Evolutionary conservation across 23 tunicate genomes (phyloP).

Genomic region (Ciona savignyi): DNA sequence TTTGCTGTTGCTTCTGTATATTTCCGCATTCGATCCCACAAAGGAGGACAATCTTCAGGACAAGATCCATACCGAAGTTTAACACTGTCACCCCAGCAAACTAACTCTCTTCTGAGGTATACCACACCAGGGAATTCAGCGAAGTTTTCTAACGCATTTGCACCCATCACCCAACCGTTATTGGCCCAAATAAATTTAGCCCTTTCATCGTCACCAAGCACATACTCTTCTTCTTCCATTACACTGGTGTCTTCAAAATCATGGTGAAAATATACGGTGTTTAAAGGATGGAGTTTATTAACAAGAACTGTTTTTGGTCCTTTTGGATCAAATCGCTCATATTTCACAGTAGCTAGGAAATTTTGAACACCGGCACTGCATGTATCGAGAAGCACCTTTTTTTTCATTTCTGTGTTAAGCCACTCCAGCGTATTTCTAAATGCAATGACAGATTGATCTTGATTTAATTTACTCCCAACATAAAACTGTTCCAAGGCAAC

Average conservation of each 20-base stretch:
- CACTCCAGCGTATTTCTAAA: constrained; percentile 62
- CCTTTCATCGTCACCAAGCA: constrained; percentile 28
- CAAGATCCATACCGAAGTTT: constrained; percentile 70
- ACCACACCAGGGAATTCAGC: constrained; percentile 70
- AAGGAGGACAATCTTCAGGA: constrained; percentile 66
- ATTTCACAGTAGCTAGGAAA: constrained; percentile 44
- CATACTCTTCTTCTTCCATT: constrained; percentile 26
- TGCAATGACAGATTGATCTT: constrained; percentile 19
- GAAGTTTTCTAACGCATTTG: constrained; percentile 86
- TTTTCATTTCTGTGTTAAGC: constrained; percentile 55
- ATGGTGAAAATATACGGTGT: constrained; percentile 63
- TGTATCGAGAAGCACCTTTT: constrained; percentile 28
- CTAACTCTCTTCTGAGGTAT: constrained; percentile 72
- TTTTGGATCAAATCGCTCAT: constrained; percentile 85
- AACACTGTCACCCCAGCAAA: constrained; percentile 96
- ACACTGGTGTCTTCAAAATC: constrained; percentile 39
- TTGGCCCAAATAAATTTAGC: constrained; percentile 63
- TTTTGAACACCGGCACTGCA: constrained; percentile 42
- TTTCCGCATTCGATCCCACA: constrained; percentile 89
- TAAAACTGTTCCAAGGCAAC: constrained; percentile 57
- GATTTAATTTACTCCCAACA: not conserved
- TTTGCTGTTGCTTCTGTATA: constrained; percentile 74
- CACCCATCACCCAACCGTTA: constrained; percentile 99
- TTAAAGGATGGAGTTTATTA: constrained; percentile 28
- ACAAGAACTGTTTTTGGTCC: constrained; percentile 65